Evolutionary conservation across 2,888 invertebrate species (phyloP).

Genomic region (Prosapia bicincta): DNA sequence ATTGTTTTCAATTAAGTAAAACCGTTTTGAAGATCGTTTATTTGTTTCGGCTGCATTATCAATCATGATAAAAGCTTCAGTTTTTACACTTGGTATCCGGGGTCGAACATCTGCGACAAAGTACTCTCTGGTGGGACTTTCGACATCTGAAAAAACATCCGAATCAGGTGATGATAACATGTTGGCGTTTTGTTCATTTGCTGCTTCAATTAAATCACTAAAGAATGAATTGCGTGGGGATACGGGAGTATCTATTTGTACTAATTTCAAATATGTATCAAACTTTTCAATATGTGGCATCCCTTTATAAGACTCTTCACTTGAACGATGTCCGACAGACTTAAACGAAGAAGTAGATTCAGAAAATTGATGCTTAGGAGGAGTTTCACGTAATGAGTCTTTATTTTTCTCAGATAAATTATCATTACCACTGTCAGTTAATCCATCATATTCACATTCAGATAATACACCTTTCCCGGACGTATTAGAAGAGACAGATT

Average conservation of each 20-base stretch:
- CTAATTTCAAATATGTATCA: constrained; percentile 12
- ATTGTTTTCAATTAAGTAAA: not conserved
- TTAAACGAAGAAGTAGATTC: not conserved
- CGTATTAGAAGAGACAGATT: not conserved
- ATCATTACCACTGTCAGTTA: not conserved
- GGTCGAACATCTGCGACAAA: not conserved
- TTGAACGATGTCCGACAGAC: not conserved
- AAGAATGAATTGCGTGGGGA: constrained; percentile 26
- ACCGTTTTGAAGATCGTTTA: not conserved
- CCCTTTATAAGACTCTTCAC: constrained; percentile 8
- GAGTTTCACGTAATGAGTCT: not conserved
- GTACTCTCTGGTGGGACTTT: not conserved
- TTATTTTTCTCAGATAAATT: not conserved
- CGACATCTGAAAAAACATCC: not conserved
- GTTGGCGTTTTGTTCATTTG: not conserved
- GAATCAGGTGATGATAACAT: not conserved
- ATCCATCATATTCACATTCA: not conserved
- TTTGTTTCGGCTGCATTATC: not conserved
- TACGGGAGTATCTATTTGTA: constrained; percentile 8
- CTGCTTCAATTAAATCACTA: constrained; percentile 18
- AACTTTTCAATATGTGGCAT: constrained; percentile 10
- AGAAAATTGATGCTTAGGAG: too few relatives aligned
- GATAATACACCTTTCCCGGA: not conserved
- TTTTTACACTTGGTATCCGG: not conserved
- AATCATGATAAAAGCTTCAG: not conserved